Conservation (phyloP, 2,113 vertebrate species). For the Coryphaenoides rupestris region DNA sequence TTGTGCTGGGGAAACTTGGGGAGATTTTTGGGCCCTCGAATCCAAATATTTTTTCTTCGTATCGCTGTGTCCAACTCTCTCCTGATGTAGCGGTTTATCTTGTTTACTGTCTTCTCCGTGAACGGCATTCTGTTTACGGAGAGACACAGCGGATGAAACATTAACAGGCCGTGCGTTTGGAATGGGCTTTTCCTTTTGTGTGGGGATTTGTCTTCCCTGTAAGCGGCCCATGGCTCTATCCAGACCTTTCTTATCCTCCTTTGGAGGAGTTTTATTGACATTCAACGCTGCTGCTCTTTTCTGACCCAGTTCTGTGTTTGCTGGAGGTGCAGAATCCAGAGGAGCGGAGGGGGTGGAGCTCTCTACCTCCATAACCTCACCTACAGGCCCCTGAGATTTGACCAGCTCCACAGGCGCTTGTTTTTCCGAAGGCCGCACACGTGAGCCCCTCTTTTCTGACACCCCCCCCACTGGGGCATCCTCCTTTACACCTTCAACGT, state of each 20-base stretch:
- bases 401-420: constrained; percentile 13
- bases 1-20: constrained; percentile 6
- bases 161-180: not conserved
- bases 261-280: constrained; percentile 7
- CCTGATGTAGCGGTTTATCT: constrained; percentile 14
- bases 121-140: not conserved
- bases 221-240: not conserved
- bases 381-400: constrained; percentile 9
- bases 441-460: constrained; percentile 38
- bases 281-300: not conserved
- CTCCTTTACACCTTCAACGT: constrained; percentile 41
- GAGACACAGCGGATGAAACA: constrained; percentile 2
- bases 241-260: constrained; percentile 3
- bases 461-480: constrained; percentile 12
- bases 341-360: constrained; percentile 11
- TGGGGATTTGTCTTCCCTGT: not conserved
- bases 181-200: constrained; percentile 9
- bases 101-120: constrained; percentile 18
- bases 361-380: constrained; percentile 64
- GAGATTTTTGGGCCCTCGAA: constrained; percentile 14
- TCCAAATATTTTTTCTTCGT: not conserved
- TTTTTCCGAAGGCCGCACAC: constrained; percentile 10
- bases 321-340: constrained; percentile 16
- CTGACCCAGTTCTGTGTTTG: not conserved
- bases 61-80: constrained; percentile 1